Conservation (phyloP, 2,113 vertebrate species). For the Cyrtonyx montezumae region DNA sequence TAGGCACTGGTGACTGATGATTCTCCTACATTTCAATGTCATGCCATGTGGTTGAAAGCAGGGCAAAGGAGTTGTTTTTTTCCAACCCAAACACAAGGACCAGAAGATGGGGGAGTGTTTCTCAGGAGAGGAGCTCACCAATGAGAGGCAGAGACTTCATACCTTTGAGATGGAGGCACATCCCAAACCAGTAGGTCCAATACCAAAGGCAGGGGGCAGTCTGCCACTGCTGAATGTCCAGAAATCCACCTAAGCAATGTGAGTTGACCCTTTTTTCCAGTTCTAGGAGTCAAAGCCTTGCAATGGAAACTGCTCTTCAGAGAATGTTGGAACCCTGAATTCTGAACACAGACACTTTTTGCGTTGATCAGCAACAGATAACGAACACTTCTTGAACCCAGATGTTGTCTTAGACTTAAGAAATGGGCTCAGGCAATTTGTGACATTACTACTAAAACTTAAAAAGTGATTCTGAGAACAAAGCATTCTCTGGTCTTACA, state of each 20-base stretch:
- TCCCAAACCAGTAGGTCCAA: slow-evolving; percentile 64
- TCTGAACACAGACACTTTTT: slow-evolving; percentile 65
- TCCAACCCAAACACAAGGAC: slow-evolving; percentile 8
- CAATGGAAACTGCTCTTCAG: slow-evolving; percentile 66
- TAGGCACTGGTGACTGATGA: background rate
- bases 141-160: slow-evolving; percentile 35
- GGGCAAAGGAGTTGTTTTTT: slow-evolving; percentile 13
- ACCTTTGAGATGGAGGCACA: slow-evolving; percentile 51
- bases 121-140: slow-evolving; percentile 47
- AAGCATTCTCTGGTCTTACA: slow-evolving; percentile 25
- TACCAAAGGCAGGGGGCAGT: slow-evolving; percentile 45
- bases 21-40: background rate
- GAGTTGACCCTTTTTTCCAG: slow-evolving; percentile 57
- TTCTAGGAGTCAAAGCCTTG: slow-evolving; percentile 67
- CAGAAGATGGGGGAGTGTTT: background rate
- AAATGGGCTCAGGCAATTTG: slow-evolving; percentile 37
- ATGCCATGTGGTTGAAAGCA: background rate
- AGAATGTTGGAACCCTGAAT: slow-evolving; percentile 60
- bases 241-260: slow-evolving; percentile 57
- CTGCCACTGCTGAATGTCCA: slow-evolving; percentile 50
- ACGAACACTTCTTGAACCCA: background rate
- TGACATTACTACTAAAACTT: background rate
- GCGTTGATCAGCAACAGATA: slow-evolving; percentile 46
- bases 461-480: slow-evolving; percentile 1
- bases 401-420: background rate